Percentiles rank a stretch among this genome's conserved stretches.
Evolutionary conservation across 2,797 vertebrate genomes (phyloP).

Genomic region (Onychomys torridus): DNA sequence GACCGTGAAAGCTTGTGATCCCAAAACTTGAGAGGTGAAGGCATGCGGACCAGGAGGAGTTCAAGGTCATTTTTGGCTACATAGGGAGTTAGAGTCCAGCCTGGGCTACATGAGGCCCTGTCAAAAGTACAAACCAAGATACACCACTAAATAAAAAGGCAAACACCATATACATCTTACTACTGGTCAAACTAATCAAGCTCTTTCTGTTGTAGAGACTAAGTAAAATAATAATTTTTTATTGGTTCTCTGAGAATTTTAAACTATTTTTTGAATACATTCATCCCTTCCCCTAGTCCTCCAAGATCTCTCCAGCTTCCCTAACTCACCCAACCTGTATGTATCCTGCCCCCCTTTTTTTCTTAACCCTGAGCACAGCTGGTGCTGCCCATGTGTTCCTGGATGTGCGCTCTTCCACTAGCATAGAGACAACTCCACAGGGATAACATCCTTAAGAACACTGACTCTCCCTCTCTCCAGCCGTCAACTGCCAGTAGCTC

Average conservation of each 20-base stretch:
- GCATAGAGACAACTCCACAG: too few species aligned
- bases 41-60: neutral
- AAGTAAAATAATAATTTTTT: neutral
- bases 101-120: neutral
- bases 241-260: neutral
- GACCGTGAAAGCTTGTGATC: neutral
- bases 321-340: neutral
- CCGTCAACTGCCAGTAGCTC: neutral
- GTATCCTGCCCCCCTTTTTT: neutral
- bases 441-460: neutral
- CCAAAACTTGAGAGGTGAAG: neutral
- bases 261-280: neutral
- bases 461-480: neutral
- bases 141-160: slow-evolving; percentile 3
- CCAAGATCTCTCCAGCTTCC: neutral
- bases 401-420: neutral
- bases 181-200: slow-evolving; percentile 41
- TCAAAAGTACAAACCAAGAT: neutral
- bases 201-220: slow-evolving; percentile 4
- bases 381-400: neutral
- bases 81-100: neutral
- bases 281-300: neutral
- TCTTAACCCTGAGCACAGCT: neutral
- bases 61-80: neutral
- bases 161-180: slow-evolving; percentile 7